Conservation (phyloP, 1,140 invertebrate genomes). For the Tetragonula clypearis region DNA sequence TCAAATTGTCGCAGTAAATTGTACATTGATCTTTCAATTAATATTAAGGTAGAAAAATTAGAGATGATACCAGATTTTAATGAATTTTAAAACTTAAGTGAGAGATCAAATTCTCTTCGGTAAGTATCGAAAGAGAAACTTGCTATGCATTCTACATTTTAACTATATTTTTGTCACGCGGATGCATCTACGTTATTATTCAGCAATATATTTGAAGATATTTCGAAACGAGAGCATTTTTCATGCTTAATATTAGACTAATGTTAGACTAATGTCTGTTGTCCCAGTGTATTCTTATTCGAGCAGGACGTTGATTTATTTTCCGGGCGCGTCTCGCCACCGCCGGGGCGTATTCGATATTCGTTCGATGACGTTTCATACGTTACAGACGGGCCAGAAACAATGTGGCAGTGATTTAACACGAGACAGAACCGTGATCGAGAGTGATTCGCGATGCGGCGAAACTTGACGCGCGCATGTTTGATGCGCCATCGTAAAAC, state of each 20-base stretch:
- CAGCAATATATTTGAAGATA: not conserved
- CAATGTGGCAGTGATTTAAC: constrained; percentile 58
- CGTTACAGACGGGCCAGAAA: constrained; percentile 17
- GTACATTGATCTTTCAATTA: not conserved
- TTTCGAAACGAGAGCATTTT: not conserved
- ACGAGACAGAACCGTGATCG: constrained; percentile 54
- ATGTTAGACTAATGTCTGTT: constrained; percentile 27
- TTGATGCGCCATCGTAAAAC: constrained; percentile 65
- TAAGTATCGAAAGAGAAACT: not conserved
- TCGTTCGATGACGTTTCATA: constrained; percentile 23
- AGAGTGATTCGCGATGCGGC: constrained; percentile 58
- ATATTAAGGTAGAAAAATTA: not conserved
- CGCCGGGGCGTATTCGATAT: constrained; percentile 11
- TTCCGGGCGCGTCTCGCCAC: constrained; percentile 13
- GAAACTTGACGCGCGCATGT: constrained; percentile 58
- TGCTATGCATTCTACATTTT: not conserved
- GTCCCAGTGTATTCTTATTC: constrained; percentile 43
- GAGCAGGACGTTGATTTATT: constrained; percentile 43
- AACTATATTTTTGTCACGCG: not conserved
- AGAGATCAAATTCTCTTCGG: not conserved
- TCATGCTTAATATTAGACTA: constrained; percentile 17
- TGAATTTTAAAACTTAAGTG: not conserved
- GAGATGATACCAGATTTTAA: not conserved
- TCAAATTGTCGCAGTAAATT: not conserved
- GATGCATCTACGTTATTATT: not conserved